Base-by-base conservation (phyloP, 2,113 vertebrate species). In the Tonatia bakeri region DNA sequence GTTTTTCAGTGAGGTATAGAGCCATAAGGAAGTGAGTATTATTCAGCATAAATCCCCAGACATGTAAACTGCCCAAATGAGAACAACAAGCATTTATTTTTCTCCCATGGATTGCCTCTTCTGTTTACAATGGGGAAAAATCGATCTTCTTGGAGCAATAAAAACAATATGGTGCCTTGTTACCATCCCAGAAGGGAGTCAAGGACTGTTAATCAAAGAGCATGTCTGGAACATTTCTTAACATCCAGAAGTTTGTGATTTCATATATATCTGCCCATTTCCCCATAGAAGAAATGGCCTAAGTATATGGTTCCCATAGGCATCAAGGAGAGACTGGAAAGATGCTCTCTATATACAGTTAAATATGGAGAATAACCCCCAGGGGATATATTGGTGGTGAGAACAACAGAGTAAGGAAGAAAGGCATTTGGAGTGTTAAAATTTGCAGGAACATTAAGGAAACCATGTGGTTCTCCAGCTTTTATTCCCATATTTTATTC, bases 141-240 rank as follows among this genome's bases (percentile, higher is more conserved):
- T 19, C 1, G 22, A 36, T 88, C 88, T 94, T 95, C 33, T 82
- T 95, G 81, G 91, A 95, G 61, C 19, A 33, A 82, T 85, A 85
- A 84, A 92, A 91, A 54, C 75, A 81, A 52, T 85, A 36, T 22
- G 69, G 45, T 88, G 13, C 67, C 59, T 87, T 33, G 67, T 95
- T 96, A 64, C 40, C 22, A 50, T 52, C 67, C 54, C 77, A 75
- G 64, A 94, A 91, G 43, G 47, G 61, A 92, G 5, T 83, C 73
- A 72, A 31, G 80, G 38, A 65, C 31, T 94, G 40, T 85, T 96
- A 94, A 83, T 17, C 33, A 93, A 94, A 28, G 24, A 87, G 5
- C 56, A 76, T 65, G 56, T 59, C 76, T 96, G 64, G 33, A 95
- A 92, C 59, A 75, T 38, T 90, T 96, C 88, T 95, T 40, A 96